Percentiles rank a stretch among this genome's conserved stretches.
phyloP scores from a whole-genome alignment of 35 echinoderm and acorn worm genomes.

The Holothuria glaberrima region DNA sequence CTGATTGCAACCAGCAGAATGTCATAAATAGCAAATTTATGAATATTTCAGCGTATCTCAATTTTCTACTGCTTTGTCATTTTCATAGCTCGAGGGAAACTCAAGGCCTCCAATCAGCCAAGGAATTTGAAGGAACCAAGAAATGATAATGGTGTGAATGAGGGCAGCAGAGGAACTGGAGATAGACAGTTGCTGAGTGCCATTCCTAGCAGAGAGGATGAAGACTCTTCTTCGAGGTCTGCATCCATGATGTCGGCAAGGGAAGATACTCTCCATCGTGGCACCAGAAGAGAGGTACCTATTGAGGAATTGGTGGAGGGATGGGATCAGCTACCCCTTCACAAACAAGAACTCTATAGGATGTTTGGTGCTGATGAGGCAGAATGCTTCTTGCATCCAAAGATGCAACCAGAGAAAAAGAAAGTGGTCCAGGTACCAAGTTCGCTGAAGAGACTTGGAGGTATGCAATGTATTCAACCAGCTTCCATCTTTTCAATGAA shows the following conservation, averaged over 20 bases:
- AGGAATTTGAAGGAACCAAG: no score
- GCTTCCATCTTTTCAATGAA: no score
- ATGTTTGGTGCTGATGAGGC: conserved; percentile 84
- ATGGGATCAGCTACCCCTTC: conserved; percentile 59
- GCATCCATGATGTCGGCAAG: conserved; percentile 11
- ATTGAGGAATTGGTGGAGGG: conserved; percentile 17
- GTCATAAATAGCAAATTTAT: no score
- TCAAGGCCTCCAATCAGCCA: no score
- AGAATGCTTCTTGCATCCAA: conserved; percentile 78
- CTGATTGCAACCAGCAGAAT: no score
- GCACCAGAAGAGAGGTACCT: not conserved
- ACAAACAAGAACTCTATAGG: conserved; percentile 78
- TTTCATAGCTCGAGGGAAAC: no score
- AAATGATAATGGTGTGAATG: no score
- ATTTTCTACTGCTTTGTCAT: no score
- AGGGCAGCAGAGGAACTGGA: no score
- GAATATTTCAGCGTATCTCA: no score
- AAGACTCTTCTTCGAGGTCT: not conserved
- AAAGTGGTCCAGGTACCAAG: conserved; percentile 66
- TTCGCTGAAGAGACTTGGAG: conserved; percentile 72
- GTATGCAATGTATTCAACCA: conserved; percentile 27
- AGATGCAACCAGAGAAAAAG: conserved; percentile 69
- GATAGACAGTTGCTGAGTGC: not conserved
- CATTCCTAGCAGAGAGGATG: conserved; percentile 36
- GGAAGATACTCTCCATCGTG: not conserved